Base-by-base conservation (phyloP, 2,797 vertebrate genomes). In the Leontocebus nigricollis region DNA sequence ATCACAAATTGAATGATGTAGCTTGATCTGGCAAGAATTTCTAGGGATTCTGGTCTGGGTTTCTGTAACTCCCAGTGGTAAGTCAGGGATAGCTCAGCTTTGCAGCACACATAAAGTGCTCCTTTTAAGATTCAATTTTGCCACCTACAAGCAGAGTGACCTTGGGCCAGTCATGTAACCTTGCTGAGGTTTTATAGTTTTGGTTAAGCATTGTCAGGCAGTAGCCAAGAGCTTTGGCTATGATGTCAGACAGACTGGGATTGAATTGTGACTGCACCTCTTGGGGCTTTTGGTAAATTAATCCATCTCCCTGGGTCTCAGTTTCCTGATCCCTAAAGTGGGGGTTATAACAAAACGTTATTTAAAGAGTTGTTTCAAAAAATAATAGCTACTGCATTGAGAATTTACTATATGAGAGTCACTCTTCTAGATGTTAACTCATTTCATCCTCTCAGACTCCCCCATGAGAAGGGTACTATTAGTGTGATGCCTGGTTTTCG, bases 1-100 rank as follows among this genome's bases (percentile, higher is more conserved):
- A 88, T 39, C 83, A 61, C 84, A 96, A 92, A 96, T 81, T 94
- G 89, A 94, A 96, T 1, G 44, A 48, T 94, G 96, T 83, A 94
- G 24, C 88, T 92, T 90, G 46, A 92, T 83, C 93, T 93, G 84
- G 90, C 84, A 87, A 79, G 94, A 83, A 87, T 97, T 90, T 90
- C 86, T 70, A n/a, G 84, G 93, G 86, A 79, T 93, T 93, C 72
- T 33, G 22, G 36, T 22, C 48, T 77, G 46, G 30, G 67, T 88
- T 87, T 82, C 84, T 83, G 9, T 70, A 94, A 57, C 39, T 96
- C 88, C 26, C 90, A 9, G 67, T 27, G n/a, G 81, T 48, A 27
- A 90, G 36, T 55, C 39, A 27, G 41, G 44, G 89, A 72, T 22
- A 80, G 26, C 33, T 72, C 55, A 59, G 30, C 48, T 88, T 96